These are phyloP conservation scores for Drosophila bunnanda DNA, from an alignment of 2,888 invertebrate genomes.

Conservation along the genomic window DNA sequence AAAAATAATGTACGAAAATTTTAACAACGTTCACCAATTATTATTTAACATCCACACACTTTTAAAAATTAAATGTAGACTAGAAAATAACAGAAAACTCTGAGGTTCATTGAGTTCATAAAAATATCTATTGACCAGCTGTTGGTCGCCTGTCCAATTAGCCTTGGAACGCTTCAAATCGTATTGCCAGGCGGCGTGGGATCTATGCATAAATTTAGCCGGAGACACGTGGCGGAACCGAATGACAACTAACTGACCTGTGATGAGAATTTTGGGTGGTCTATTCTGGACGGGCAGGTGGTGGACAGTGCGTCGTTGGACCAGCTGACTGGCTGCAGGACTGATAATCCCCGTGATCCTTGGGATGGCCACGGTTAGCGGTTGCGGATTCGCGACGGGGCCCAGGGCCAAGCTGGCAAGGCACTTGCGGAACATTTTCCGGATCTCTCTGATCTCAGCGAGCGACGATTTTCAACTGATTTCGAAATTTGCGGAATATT, in stretches of 20 bases:
- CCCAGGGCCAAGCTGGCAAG: slow-evolving; percentile 62
- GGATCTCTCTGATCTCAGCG: slow-evolving; percentile 32
- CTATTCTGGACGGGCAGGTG: slow-evolving; percentile 52
- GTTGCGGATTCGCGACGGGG: slow-evolving; percentile 1
- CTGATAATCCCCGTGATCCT: slow-evolving; percentile 5
- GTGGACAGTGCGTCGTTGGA: slow-evolving; percentile 53
- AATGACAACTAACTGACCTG: slow-evolving; percentile 76
- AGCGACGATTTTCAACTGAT: slow-evolving; percentile 76
- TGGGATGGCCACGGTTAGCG: background rate
- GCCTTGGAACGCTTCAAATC: slow-evolving; percentile 25
- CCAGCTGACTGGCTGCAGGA: slow-evolving; percentile 41
- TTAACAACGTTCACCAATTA: background rate
- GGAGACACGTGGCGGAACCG: slow-evolving; percentile 15
- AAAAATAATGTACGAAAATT: background rate
- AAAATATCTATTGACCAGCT: slow-evolving; percentile 9
- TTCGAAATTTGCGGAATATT: slow-evolving; percentile 65
- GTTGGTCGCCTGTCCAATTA: slow-evolving; percentile 10
- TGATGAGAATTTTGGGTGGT: slow-evolving; percentile 83
- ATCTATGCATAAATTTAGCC: slow-evolving; percentile 11
- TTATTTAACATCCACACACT: background rate
- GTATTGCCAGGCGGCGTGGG: background rate
- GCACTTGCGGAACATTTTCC: slow-evolving; percentile 78
- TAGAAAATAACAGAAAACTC: background rate
- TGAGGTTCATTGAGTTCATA: background rate
- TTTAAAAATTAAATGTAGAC: background rate